These are phyloP conservation scores for Pollenia griseotomentosa DNA, from an alignment of 2,888 invertebrate species.

Conservation along the genomic window DNA sequence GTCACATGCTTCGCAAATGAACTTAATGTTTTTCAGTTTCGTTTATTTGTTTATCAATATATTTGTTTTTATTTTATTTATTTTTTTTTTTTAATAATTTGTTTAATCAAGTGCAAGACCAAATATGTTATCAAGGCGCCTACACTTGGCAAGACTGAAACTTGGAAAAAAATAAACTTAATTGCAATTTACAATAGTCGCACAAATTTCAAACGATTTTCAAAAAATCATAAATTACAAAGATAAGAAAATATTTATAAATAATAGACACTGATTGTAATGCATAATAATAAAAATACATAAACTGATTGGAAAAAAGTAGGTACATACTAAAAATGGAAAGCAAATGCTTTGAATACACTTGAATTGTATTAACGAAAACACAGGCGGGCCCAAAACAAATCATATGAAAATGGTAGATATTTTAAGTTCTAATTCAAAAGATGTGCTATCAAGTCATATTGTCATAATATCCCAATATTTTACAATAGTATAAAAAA, in stretches of 20 bases:
- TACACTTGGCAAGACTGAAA: slow-evolving; percentile 31
- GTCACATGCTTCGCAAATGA: slow-evolving; percentile 44
- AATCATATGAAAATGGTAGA: no score
- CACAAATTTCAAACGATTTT: not conserved
- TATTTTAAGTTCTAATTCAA: no score
- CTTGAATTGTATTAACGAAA: no score
- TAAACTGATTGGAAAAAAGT: not conserved
- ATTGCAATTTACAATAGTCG: slow-evolving; percentile 7
- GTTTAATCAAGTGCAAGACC: slow-evolving; percentile 56
- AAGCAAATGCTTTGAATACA: no score
- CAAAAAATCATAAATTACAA: not conserved
- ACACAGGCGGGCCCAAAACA: no score
- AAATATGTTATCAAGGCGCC: slow-evolving; percentile 50
- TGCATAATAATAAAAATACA: no score
- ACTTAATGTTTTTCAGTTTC: not conserved
- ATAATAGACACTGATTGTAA: no score
- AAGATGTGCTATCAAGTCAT: no score
- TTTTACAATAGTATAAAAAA: no score
- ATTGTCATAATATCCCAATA: no score
- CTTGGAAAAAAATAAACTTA: not conserved
- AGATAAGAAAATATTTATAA: not conserved
- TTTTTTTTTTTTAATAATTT: slow-evolving; percentile 18
- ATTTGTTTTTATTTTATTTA: not conserved
- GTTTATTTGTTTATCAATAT: not conserved
- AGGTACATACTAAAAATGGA: not conserved